phyloP scores from a whole-genome alignment of 2,113 vertebrate species.

The Hypanus sabinus region DNA sequence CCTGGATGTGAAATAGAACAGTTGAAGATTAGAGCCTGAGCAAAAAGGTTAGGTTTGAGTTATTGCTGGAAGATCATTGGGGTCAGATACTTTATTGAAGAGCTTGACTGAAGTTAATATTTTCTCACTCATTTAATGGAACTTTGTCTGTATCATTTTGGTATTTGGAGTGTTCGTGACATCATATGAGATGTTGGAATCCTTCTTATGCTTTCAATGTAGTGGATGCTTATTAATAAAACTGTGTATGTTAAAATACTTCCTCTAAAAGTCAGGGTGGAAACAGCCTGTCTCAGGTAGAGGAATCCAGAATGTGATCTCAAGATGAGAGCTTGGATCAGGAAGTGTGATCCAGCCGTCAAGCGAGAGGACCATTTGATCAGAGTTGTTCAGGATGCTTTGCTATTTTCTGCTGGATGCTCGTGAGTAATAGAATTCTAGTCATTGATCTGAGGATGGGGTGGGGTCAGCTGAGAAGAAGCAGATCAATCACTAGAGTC shows the following conservation, averaged over 20 bases:
- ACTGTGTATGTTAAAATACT: background rate
- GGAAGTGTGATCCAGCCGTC: background rate
- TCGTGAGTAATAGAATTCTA: too few relatives aligned
- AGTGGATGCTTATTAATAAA: background rate
- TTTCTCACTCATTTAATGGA: background rate
- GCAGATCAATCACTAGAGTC: too few relatives aligned
- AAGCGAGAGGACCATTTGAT: too few relatives aligned
- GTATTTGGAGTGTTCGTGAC: background rate
- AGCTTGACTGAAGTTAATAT: background rate
- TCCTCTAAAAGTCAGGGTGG: background rate
- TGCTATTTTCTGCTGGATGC: too few relatives aligned
- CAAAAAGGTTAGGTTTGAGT: too few relatives aligned
- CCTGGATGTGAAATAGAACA: too few relatives aligned
- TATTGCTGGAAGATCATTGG: too few relatives aligned
- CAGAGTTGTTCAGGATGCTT: too few relatives aligned
- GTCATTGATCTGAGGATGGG: too few relatives aligned
- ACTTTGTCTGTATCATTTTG: background rate
- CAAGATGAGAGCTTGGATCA: background rate
- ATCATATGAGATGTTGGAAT: background rate
- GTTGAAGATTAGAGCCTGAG: too few relatives aligned
- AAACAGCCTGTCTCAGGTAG: background rate
- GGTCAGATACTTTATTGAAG: too few relatives aligned
- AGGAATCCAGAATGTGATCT: background rate
- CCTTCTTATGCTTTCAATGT: background rate
- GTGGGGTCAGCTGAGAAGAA: too few relatives aligned